Base-by-base conservation (phyloP, 2,888 invertebrate species). In the Macrostomum cliftonense region DNA sequence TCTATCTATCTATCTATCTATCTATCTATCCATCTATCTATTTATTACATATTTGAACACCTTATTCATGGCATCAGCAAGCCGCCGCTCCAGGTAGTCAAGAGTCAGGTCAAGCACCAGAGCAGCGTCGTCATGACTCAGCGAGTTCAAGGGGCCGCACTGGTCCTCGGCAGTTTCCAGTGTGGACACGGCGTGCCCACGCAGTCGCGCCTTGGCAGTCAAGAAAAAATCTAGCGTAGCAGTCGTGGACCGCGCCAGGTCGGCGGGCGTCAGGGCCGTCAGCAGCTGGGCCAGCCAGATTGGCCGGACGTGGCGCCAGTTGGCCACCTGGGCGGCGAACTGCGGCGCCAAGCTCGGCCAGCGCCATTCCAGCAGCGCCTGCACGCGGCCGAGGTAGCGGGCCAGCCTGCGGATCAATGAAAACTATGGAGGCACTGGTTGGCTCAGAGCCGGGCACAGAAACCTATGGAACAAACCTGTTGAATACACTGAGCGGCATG, bases 261-360 rank as follows among this genome's bases (percentile, higher is more conserved):
- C 70, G 53, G 64, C 63, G 56, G 73, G 72, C 14, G 73, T 73
- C 57, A 76, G 59, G 17, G 75, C 73, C 58, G 74, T 74, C 42
- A 76, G 64, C 67, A 75, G 67, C 52, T 76, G 61, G 67, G 76
- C 72, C 46, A 75, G 67, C 75, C 75, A 76, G 38, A 75, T 70
- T 1, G 76, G 75, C 38, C 74, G 60, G 59, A 74, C 74, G 28
- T 71, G 59, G 53, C 73, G 70, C 76, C 76, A 76, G 59, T 73
- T 71, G 19, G 71, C 73, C 37, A 73, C 69, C 39, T 73, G 70
- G 37, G 71, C 68, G 50, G 70, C 67, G 58, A 71, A 74, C 45
- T 73, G 17, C 21, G 28, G 28, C 40, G 40, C 16, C 40, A 16
- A 9, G 19, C 5, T 7, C 19, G 28, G 28, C 28, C 28, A 28